Evolutionary conservation across 30 jellyfish, hydroid and myxozoan species (phyloP), one percentile per base, ranked within the genome.

Genomic region (Phacellophora camtschatica): DNA sequence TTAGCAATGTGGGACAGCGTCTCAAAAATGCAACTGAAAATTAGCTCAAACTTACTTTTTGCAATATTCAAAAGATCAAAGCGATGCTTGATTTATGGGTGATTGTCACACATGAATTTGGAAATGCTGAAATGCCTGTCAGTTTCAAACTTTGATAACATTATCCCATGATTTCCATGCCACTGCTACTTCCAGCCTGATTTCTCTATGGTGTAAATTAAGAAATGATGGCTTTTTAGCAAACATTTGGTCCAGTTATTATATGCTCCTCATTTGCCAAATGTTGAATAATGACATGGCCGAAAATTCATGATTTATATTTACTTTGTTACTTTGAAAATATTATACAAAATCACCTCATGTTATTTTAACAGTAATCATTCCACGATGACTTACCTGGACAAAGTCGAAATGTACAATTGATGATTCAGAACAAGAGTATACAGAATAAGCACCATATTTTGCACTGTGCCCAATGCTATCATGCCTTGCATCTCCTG

Each of bases 391-490:
- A n/a, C 25, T 36, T 61, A 79, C 90, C 84, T 79, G 90, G 20
- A 61, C 74, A 28, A 79, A 53, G 34, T 64, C 72, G 39, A 39
- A 77, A 46, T 77, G 82, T 15, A 77, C 43, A 15, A 77, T 43
- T 3, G 74, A 41, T 13, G 69, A 35, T 30, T 48, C 30, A 9
- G 72, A 61, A 11, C 74, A 61, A 30, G 83, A 79, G 61, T 32
- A 79, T 20, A 79, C 22, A 16, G 84, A 37, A 62, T 79, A 63
- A 3, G 75, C 83, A 4, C 83, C 85, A 79, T 62, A 62, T 37
- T 62, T 79, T n/a, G 90, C 90, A 79, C 83, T 51, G 58, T 79
- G 83, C 20, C 90, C 90, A 84, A 79, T 79, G 66, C 90, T 25
- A 63, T 63, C 90, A 45, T 51, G 69, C 30, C 90, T 82, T 20